Base-by-base conservation (phyloP, 2,113 vertebrate genomes). In the Rhea americana region DNA sequence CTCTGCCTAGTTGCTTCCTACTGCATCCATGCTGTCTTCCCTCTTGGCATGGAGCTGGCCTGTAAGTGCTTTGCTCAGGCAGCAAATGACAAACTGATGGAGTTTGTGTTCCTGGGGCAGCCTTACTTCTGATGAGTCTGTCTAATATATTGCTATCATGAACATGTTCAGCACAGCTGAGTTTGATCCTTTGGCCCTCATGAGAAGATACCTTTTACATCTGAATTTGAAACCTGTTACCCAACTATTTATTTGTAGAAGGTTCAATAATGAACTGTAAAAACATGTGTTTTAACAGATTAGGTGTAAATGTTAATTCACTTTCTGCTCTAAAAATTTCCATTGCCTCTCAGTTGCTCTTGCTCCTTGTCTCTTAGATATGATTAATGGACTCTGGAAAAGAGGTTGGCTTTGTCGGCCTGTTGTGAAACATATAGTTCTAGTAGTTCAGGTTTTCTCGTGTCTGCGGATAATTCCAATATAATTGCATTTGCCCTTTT, bases 391-490 rank as follows among this genome's bases (percentile, higher is more conserved):
- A 32, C 67, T 73, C 79, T 91, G 76, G 72, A 71, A 74, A 82
- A 67, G 67, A 63, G 37, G 30, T 71, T 94, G 87, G 41, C 75
- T 85, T 77, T 87, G 30, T 71, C 67, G 43, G 87, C 14, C 24
- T 74, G 28, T 89, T 89, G 78, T 55, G 59, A 91, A 94, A 91
- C 82, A 10, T 0, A 43, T 51, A 43, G 26, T 91, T 91, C 87
- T 74, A 47, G 87, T 89, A 92, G 75, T 93, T 95, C 85, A 93
- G 79, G 87, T 93, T 94, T 96, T 93, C 43, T 94, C 79, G 80
- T 70, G 50, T 35, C 79, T 86, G 65, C 41, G 21, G 61, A 75
- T 93, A 91, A 93, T 94, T 93, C 61, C 51, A 51, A 41, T 74
- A 55, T 67, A 71, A 91, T 91, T 91, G 41, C 85, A 41, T 82